These are phyloP conservation scores for Acropora yongei DNA, from an alignment of 64 coral and sea anemone species.

Conservation along the genomic window DNA sequence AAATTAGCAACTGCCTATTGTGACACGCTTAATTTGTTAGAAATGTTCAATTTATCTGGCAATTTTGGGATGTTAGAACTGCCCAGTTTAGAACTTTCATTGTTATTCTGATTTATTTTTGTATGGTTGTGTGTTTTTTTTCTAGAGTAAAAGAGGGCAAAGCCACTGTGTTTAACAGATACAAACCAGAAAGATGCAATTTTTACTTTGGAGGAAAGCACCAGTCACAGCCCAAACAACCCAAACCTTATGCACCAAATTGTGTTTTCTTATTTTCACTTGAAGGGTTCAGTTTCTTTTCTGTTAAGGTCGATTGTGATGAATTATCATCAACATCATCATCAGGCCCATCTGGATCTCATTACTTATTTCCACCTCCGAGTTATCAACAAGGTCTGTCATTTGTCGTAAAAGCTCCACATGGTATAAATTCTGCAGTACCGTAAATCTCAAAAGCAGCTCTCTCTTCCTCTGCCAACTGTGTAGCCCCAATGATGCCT, in stretches of 20 bases:
- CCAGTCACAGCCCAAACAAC: background rate
- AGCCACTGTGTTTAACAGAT: constrained; percentile 9
- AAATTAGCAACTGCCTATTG: background rate
- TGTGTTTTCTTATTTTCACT: background rate
- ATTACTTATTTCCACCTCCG: constrained; percentile 12
- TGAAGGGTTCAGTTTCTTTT: background rate
- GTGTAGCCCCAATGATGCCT: constrained; percentile 12
- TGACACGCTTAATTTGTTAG: background rate
- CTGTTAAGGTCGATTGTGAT: background rate
- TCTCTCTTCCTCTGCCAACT: constrained; percentile 15
- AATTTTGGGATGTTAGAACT: background rate
- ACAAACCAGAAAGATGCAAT: constrained; percentile 12
- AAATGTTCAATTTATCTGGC: background rate
- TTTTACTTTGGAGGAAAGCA: constrained; percentile 11
- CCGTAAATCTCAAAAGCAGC: constrained; percentile 1
- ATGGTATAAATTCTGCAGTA: constrained; percentile 19
- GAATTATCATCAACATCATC: background rate
- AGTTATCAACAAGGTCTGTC: constrained; percentile 14
- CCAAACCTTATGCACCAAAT: background rate
- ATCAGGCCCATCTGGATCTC: constrained; percentile 6
- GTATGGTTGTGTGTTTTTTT: background rate
- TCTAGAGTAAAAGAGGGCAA: constrained; percentile 28
- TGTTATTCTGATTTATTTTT: background rate
- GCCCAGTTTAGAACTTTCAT: background rate
- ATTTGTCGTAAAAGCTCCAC: constrained; percentile 14